These are phyloP conservation scores for Takifugu flavidus DNA, from an alignment of 2,113 vertebrate genomes.

Conservation along the genomic window DNA sequence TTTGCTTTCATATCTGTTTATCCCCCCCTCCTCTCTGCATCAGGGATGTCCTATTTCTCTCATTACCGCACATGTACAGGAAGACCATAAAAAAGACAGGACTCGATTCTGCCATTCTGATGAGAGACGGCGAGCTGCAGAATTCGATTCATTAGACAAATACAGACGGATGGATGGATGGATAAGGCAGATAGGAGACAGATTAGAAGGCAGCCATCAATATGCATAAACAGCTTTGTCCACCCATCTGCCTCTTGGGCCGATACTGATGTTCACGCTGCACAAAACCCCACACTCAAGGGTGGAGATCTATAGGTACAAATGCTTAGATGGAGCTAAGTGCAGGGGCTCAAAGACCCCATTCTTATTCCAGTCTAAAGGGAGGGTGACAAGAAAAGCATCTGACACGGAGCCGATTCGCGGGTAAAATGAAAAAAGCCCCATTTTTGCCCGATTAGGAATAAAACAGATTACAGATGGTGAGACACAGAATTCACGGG, in stretches of 20 bases:
- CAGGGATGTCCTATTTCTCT: conserved; percentile 14
- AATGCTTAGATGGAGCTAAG: conserved; percentile 19
- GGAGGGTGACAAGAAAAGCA: not conserved
- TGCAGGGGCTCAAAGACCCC: conserved; percentile 17
- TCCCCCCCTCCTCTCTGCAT: conserved; percentile 14
- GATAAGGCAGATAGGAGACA: conserved; percentile 67
- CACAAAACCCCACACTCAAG: conserved; percentile 38
- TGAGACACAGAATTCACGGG: conserved; percentile 21
- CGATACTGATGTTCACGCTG: conserved; percentile 26
- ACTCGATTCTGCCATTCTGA: conserved; percentile 40
- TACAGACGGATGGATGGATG: conserved; percentile 67
- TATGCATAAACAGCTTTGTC: conserved; percentile 63
- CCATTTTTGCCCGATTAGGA: conserved; percentile 37
- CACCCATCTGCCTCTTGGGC: conserved; percentile 35
- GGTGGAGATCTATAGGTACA: conserved; percentile 36
- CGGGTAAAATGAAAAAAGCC: conserved; percentile 9
- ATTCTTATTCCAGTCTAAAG: conserved; percentile 28
- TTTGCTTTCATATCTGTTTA: conserved; percentile 31
- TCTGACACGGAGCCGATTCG: not conserved
- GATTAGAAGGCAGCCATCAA: conserved; percentile 71
- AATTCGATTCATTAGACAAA: conserved; percentile 74
- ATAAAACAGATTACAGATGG: conserved; percentile 35
- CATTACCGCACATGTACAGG: conserved; percentile 35
- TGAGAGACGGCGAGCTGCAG: conserved; percentile 50
- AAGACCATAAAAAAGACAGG: conserved; percentile 47